These are phyloP conservation scores for Brachyptera risi DNA, from an alignment of 2,888 invertebrate genomes.

Conservation along the genomic window DNA sequence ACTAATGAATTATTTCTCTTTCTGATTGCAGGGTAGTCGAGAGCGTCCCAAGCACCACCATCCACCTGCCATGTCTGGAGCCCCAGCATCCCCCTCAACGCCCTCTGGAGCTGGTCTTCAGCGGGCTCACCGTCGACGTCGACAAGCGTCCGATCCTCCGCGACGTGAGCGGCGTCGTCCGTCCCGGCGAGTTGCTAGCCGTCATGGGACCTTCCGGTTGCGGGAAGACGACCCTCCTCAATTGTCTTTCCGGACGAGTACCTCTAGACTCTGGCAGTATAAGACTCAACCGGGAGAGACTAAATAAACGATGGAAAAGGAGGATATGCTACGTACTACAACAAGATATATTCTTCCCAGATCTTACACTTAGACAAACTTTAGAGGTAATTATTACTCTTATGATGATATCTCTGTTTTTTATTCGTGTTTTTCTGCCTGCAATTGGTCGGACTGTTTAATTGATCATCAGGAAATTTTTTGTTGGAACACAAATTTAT, in stretches of 20 bases:
- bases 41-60: slow-evolving; percentile 26
- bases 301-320: slow-evolving; percentile 66
- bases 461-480: too few relatives aligned
- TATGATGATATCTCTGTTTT: too few relatives aligned
- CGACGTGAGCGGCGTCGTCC: slow-evolving; percentile 68
- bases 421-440: too few relatives aligned
- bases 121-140: slow-evolving; percentile 52
- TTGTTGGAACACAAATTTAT: too few relatives aligned
- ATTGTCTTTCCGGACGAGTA: slow-evolving; percentile 67
- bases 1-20: not conserved
- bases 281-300: slow-evolving; percentile 57
- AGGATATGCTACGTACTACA: slow-evolving; percentile 78
- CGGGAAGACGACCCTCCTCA: slow-evolving; percentile 75
- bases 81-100: slow-evolving; percentile 52
- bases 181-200: slow-evolving; percentile 72
- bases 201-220: slow-evolving; percentile 77
- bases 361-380: slow-evolving; percentile 71
- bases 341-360: slow-evolving; percentile 77
- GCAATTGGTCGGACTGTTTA: too few relatives aligned
- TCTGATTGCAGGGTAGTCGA: slow-evolving; percentile 26
- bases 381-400: slow-evolving; percentile 64
- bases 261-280: slow-evolving; percentile 63
- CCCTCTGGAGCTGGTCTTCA: slow-evolving; percentile 63
- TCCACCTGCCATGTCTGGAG: slow-evolving; percentile 50
- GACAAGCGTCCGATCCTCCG: slow-evolving; percentile 58